A percentile compares a stretch with the other conserved stretches of the same genome.
These are phyloP conservation scores for Delphinus delphis DNA, from an alignment of 2,113 vertebrate genomes.

Conservation along the genomic window DNA sequence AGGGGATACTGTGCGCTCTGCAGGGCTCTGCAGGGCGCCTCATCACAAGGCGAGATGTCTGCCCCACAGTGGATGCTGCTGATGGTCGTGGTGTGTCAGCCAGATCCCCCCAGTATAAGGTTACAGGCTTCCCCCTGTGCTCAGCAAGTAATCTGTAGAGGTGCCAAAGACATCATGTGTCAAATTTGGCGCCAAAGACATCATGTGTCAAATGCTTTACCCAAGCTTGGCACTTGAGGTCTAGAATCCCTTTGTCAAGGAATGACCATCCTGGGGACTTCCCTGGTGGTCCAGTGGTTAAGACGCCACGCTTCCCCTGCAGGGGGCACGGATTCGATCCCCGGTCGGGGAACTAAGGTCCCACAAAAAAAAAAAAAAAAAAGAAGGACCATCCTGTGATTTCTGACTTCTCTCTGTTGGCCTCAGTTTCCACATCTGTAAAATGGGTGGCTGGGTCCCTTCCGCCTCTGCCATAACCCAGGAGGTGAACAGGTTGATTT, in stretches of 20 bases:
- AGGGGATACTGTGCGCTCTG: no score
- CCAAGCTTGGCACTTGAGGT: neutral
- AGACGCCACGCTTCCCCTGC: neutral
- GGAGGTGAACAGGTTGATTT: fast-evolving
- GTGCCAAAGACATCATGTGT: neutral
- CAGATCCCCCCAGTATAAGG: neutral
- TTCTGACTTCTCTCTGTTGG: neutral
- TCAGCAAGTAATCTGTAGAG: neutral
- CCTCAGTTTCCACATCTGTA: neutral
- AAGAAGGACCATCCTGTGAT: neutral
- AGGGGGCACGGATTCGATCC: fast-evolving
- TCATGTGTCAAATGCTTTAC: neutral
- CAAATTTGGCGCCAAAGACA: neutral
- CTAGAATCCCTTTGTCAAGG: neutral
- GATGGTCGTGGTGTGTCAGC: neutral
- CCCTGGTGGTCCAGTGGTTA: neutral
- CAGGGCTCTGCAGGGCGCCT: neutral
- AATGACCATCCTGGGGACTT: neutral
- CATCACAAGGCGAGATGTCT: neutral
- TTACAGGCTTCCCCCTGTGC: neutral
- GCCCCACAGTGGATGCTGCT: fast-evolving
- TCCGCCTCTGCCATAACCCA: neutral
- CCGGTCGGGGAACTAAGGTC: neutral
- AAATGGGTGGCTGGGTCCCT: neutral
- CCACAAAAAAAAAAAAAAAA: neutral